A percentile compares a stretch with the other conserved stretches of the same genome.
phyloP scores from a whole-genome alignment of 1,140 invertebrate species.

The Zaprionus ornatus region DNA sequence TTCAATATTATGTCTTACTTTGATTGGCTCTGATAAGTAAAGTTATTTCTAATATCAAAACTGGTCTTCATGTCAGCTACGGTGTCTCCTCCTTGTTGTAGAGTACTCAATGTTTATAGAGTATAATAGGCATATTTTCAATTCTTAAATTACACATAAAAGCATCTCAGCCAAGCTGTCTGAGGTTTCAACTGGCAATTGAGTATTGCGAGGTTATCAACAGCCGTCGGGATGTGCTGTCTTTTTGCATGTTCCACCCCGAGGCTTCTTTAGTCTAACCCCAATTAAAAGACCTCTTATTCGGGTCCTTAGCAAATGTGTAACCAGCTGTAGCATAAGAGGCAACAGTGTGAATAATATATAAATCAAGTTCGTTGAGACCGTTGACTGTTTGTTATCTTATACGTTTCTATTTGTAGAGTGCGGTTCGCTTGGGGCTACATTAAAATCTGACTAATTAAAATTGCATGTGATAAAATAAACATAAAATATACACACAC shows the following conservation, averaged over 20 bases:
- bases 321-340: constrained; percentile 29
- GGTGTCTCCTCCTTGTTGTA: too few relatives aligned
- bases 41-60: too few relatives aligned
- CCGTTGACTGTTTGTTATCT: constrained; percentile 18
- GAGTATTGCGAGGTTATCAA: background rate
- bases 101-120: too few relatives aligned
- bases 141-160: too few relatives aligned
- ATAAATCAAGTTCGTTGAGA: constrained; percentile 11
- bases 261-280: background rate
- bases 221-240: background rate
- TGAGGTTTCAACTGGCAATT: background rate
- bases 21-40: too few relatives aligned
- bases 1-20: too few relatives aligned
- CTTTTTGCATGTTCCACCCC: background rate
- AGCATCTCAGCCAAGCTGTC: background rate
- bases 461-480: constrained; percentile 58
- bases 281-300: background rate
- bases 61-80: too few relatives aligned
- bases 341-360: background rate
- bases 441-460: constrained; percentile 67
- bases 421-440: constrained; percentile 35
- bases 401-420: constrained; percentile 10
- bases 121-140: too few relatives aligned
- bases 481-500: background rate
- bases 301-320: constrained; percentile 14